Evolutionary conservation across 2,797 vertebrate genomes (phyloP), one percentile per base, ranked within the genome.

Genomic region (Tapirus indicus): DNA sequence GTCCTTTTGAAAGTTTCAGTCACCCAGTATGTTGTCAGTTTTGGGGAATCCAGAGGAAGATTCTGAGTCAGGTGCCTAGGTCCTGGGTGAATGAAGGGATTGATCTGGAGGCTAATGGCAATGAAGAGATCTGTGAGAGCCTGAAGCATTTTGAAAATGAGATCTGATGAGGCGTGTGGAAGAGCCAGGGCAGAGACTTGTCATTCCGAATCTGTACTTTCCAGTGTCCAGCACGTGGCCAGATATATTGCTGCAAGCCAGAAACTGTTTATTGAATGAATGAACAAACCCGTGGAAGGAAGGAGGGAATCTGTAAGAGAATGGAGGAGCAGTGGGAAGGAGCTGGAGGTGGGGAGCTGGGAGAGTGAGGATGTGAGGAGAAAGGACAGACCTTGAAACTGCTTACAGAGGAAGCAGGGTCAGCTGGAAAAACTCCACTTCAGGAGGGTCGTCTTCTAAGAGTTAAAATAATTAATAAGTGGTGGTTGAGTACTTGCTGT

Each of bases 21-120:
- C 58, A 25, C 49, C 18, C 11, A 54, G n/a, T 21, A 54, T 62
- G 18, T 78, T 62, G 35, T 78, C 71, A 41, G 6, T 66, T 77
- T 87, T 13, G 47, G 80, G 88, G 83, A 58, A n/a, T 49, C 78
- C 32, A 49, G 86, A 68, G 35, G 52, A 83, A 68, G 68, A n/a
- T 23, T 88, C 62, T 0, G 3, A 93, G 38, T 38, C 5, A 12
- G 41, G 21, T 60, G 18, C 68, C 13, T 71, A 62, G 13, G 25
- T 71, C 38, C 25, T 58, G 13, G 11, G 68, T 41, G 71, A 88
- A 49, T 79, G 52, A 68, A 72, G 52, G 38, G 69, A 56, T 41
- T 18, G 13, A 47, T 35, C 1, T 69, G 13, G 75, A 72, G 47
- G 54, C 35, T 47, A 23, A 44, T 21, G 41, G 29, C 64, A 72